phyloP scores from a whole-genome alignment of 2,888 invertebrate genomes.

The Spisula solida region DNA sequence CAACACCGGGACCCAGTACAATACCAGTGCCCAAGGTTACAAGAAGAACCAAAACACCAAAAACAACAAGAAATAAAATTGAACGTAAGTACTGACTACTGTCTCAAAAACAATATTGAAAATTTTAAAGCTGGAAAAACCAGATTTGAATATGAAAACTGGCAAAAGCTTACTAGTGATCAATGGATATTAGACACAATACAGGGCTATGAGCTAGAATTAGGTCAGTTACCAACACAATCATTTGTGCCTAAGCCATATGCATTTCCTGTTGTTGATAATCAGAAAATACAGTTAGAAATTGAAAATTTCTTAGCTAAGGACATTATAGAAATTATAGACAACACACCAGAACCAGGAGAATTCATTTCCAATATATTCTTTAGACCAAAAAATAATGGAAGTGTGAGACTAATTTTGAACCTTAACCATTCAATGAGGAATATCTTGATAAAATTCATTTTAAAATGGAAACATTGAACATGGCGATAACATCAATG shows the following conservation, averaged over 20 bases:
- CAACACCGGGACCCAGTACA: no score
- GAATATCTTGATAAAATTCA: neutral
- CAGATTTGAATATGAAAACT: neutral
- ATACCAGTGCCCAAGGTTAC: no score
- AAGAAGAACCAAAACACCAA: no score
- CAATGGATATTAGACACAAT: neutral
- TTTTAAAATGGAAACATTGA: conserved; percentile 44
- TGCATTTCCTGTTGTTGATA: neutral
- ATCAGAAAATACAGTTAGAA: neutral
- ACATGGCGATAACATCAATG: conserved; percentile 27
- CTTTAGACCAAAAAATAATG: conserved; percentile 13
- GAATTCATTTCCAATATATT: conserved; percentile 33
- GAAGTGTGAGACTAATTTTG: conserved; percentile 12
- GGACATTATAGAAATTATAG: conserved; percentile 10
- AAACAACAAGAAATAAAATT: no score
- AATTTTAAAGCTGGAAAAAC: neutral
- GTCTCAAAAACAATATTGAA: no score
- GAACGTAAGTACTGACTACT: no score
- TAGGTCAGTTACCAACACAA: neutral
- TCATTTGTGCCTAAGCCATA: neutral
- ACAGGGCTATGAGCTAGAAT: neutral
- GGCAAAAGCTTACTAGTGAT: neutral
- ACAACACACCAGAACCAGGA: neutral
- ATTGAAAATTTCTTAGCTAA: neutral
- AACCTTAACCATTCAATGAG: conserved; percentile 22